Base-by-base conservation (phyloP, 2,888 invertebrate species). In the Tinea semifulvella region DNA sequence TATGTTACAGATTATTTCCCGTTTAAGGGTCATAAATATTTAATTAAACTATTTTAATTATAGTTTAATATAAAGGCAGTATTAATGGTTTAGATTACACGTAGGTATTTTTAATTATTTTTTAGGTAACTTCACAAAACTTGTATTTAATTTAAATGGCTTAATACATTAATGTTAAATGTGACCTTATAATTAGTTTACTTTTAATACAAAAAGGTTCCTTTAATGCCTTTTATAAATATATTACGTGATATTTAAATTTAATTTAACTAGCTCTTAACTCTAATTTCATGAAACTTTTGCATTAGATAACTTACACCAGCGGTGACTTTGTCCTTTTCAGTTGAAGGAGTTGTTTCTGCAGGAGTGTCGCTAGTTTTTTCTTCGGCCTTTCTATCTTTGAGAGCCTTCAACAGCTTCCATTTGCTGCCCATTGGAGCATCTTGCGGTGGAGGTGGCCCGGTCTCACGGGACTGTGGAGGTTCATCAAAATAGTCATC, bases 301-400 rank as follows among this genome's bases (percentile, higher is more conserved):
- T 86, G 85, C 82, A 82, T 82, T 48, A 82, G 69, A 52, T 82
- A 82, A 84, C 86, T 84, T 82, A 85, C 84, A 58, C 85, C 86
- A 71, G 88, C 88, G 82, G 88, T 88, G 53, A 87, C 88, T 71
- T 87, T 88, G 56, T 89, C 88, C 55, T 85, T 85, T 47, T 82
- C 82, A 5, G 82, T 75, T 35, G 81, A 80, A 36, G 85, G 84
- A 42, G 86, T 85, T 48, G 86, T 86, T 45, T 82, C 85, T 47
- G 82, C 84, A 43, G 85, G 84, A 50, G 88, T 87, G 47, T 88
- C 89, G 48, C 86, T 85, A 57, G 83, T 85, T 65, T 89, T 91
- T 57, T 94, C 94, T 67, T 94, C 94, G 2, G 94, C 92, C 74
- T 95, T 94, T 49, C 91, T 84, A 58, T 95, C 94, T 63, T 94